Base-by-base conservation (phyloP, 92 coral and sea anemone genomes). In the Chrysogorgia sp. region DNA sequence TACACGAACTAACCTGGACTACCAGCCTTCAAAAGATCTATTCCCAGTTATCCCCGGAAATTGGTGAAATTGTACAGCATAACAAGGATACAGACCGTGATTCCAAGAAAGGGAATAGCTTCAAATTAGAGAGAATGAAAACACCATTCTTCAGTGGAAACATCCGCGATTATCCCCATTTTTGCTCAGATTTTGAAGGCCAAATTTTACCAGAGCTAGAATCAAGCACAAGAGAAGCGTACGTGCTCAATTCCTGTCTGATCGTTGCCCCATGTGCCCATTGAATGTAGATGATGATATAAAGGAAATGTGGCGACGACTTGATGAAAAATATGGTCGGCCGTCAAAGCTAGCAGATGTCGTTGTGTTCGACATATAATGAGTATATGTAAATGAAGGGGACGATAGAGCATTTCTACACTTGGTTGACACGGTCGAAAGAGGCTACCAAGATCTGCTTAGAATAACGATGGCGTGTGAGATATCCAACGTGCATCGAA, bases 91-190 rank as follows among this genome's bases (percentile, higher is more conserved):
- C 34, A 8, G 34, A 28, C 2, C 4, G 40, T 61, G 34, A 28
- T 7, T 24, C 40, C 23, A 61, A n/a, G n/a, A n/a, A n/a, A n/a
- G n/a, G n/a, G n/a, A n/a, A n/a, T n/a, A n/a, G n/a, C n/a, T n/a
- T n/a, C n/a, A n/a, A n/a, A n/a, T n/a, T n/a, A n/a, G n/a, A n/a
- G n/a, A n/a, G n/a, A n/a, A n/a, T n/a, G n/a, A 83, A 72, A 37
- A 41, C 83, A 71, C 85, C 91, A 17, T 34, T 35, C 23, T 87
- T 87, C 62, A 63, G 84, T 56, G 91, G 88, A 33, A 72, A 85
- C 23, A 57, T 84, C 50, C 71, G 86, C 66, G 77, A 88, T 25
- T 81, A 80, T 45, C 83, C 89, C 5, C 69, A 53, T 45, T 81
- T 81, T 65, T 63, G 82, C 68, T 49, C 43, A 3, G 86, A 84